Base-by-base conservation (phyloP, 2,797 vertebrate genomes). In the Apogon talboti region DNA sequence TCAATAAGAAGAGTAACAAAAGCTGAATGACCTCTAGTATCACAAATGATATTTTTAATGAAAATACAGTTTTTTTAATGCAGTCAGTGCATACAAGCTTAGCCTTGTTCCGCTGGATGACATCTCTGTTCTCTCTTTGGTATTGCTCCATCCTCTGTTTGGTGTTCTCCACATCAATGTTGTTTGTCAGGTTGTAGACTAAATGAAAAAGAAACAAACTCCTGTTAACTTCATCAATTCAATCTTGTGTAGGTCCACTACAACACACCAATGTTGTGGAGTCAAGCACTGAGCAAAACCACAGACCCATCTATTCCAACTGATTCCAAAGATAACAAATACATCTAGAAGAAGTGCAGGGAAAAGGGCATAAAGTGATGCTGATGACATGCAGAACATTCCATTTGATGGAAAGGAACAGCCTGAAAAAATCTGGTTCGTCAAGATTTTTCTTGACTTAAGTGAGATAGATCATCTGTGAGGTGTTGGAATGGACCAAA, bases 131-230 rank as follows among this genome's bases (percentile, higher is more conserved):
- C 73, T 98, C 96, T 74, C 94, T 95, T 89, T 99, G 97, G 87
- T 99, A 99, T 74, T 95, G 91, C 64, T 99, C 98, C 94, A 99
- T 98, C 87, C 94, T 95, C 92, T 92, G 95, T 90, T 95, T 98
- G 47, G 97, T 99, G 80, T 94, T 94, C 72, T 99, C 98, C 88
- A 98, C 83, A 81, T 99, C 98, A 48, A 96, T 63, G 84, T 98
- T 99, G 91, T 98, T 98, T 66, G 97, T 98, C 87, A 98, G 83
- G 88, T 98, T 99, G 90, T 91, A 97, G 55, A 99, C 98, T 99
- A 80, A 2, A 87, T 10, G 61, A 73, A 84, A 12, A 71, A 83
- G 3, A 69, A 44, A 70, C 15, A 58, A 42, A 18, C 0, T 55
- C 19, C 3, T 9, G 16, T 44, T 19, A 55, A 30, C 19, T 13